Base-by-base conservation (phyloP, 2,888 invertebrate genomes). In the Himalopsyche anomala region DNA sequence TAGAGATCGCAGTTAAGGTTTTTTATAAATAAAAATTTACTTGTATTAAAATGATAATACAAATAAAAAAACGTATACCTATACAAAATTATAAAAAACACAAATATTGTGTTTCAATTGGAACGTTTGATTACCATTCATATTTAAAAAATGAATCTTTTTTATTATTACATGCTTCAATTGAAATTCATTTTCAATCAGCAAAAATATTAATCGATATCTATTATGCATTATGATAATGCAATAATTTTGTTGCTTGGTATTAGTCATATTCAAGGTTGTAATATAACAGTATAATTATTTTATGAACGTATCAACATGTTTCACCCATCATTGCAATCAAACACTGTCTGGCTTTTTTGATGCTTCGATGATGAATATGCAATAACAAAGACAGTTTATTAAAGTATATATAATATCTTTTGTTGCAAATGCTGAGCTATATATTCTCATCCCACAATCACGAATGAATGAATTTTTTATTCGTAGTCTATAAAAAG, bases 301-400 rank as follows among this genome's bases (percentile, higher is more conserved):
- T 74, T 74, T 74, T 28, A 38, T 74, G 74, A 74, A 74, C 36
- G 74, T 74, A 74, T 74, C 74, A 38, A 74, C 74, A 36, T 74
- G 36, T 74, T 74, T 74, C 74, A 38, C 74, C 74, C 74, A 74
- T 74, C 74, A 74, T 74, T 74, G 15, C 74, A 36, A 36, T 74
- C 38, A 74, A 74, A 74, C 15, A 74, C 38, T 36, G 74, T 74
- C 74, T 74, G 38, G 74, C 11, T 28, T 74, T 36, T 62, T 74
- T 74, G 36, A 74, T 74, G 38, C 36, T 28, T 4, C 36, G 38
- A 74, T 74, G 36, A 38, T 74, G 74, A 74, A 74, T 74, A 74
- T 74, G 15, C 19, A 74, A 38, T 74, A 74, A 74, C 74, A 74
- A 74, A 74, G 74, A 74, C 74, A 74, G 38, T 36, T 74, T 74